Evolutionary conservation across 2,797 vertebrate species (phyloP), one percentile per base, ranked within the genome.

Genomic region (Acrossocheilus wenchowensis): DNA sequence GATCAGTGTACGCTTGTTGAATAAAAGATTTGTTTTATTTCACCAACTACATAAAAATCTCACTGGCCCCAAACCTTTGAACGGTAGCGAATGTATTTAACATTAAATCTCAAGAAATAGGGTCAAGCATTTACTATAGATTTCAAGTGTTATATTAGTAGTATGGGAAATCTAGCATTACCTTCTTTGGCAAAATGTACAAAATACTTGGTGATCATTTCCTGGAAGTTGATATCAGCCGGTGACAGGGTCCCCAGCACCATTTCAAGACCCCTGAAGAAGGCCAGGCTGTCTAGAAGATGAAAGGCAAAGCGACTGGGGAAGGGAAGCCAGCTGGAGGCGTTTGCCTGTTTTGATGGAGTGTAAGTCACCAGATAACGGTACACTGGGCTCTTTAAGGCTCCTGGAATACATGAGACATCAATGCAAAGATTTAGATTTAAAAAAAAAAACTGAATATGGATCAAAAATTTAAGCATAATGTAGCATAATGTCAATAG

Each of bases 341-440:
- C 0, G 82, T 86, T 86, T 7, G 87, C 75, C 0, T 92, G 89
- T 21, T 87, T 87, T 0, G 95, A 95, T 4, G 94, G 95, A 0
- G 92, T 95, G 91, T 96, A 88, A 0, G 91, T 96, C 90, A 96
- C 94, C 84, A 96, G 52, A 74, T 96, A 96, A 5, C 94, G 96
- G 79, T 96, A 96, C 85, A 97, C 96, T 0, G 96, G 95, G 72
- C 94, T 96, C 52, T 83, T 26, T 39, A 96, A 91, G 2, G 92
- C 93, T 9, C 62, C 96, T 96, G 90, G 2, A 91, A 88, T 5
- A 81, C 78, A 80, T 8, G 3, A 7, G 19, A 57, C 34, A 60
- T 23, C 6, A 75, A 23, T 19, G 41, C 36, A 64, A 75, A 74
- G 19, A 57, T 43, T 82, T 71, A n/a, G 36, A 21, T 82, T 82